Conservation (phyloP, 1,140 invertebrate species). For the Brachionus rotundiformis region DNA sequence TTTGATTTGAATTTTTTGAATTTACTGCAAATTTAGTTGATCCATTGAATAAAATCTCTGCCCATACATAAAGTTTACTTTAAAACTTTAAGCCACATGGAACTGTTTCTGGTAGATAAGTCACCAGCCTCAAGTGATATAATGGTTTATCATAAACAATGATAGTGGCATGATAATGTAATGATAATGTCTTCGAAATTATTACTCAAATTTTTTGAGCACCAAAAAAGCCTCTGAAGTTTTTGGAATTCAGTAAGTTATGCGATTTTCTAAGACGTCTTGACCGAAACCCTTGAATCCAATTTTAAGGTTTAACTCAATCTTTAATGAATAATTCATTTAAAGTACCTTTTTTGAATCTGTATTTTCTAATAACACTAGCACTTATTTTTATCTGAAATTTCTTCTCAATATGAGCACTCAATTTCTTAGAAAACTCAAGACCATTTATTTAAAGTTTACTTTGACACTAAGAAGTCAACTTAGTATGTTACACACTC, state of each 20-base stretch:
- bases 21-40: background rate
- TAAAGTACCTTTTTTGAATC: background rate
- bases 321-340: background rate
- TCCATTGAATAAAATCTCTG: background rate
- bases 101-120: background rate
- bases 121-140: background rate
- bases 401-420: background rate
- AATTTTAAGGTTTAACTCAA: background rate
- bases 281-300: background rate
- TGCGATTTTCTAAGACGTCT: background rate
- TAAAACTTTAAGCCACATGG: background rate
- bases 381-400: background rate
- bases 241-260: background rate
- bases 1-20: background rate
- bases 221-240: constrained; percentile 7
- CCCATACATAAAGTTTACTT: constrained; percentile 13
- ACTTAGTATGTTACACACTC: no score
- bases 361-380: background rate
- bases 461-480: background rate
- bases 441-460: background rate
- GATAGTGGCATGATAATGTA: background rate
- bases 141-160: background rate
- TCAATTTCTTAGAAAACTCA: background rate
- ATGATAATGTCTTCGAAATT: background rate
- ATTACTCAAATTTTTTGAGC: background rate